phyloP scores from a whole-genome alignment of 1,140 invertebrate species.

The Atta colombica region DNA sequence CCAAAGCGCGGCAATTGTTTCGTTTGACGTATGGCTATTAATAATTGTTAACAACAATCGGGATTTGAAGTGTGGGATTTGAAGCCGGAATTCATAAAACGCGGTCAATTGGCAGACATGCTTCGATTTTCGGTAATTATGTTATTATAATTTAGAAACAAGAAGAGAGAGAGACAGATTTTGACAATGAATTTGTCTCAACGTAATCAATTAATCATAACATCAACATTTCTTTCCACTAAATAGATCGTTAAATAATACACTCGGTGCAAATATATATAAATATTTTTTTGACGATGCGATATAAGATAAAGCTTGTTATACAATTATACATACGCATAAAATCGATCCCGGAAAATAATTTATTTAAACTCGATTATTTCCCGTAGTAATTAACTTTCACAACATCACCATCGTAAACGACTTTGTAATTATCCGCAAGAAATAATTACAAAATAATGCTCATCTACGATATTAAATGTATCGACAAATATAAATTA shows the following conservation, averaged over 20 bases:
- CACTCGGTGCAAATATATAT: not conserved
- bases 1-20: not conserved
- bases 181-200: not conserved
- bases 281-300: not conserved
- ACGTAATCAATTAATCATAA: not conserved
- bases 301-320: not conserved
- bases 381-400: not conserved
- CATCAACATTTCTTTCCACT: not conserved
- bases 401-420: too few species aligned
- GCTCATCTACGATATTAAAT: not conserved
- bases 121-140: not conserved
- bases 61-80: not conserved
- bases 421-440: not conserved
- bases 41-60: constrained; percentile 7
- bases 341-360: not conserved
- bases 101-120: not conserved
- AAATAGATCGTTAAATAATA: not conserved
- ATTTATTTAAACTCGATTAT: not conserved
- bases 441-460: constrained; percentile 2
- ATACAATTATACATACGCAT: not conserved
- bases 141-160: not conserved
- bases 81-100: not conserved
- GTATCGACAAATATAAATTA: not conserved
- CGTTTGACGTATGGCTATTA: constrained; percentile 14
- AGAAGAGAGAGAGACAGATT: not conserved